A percentile compares a stretch with the other conserved stretches of the same genome.
Conservation (phyloP, 2,888 invertebrate genomes). For the Volucella inflata region DNA sequence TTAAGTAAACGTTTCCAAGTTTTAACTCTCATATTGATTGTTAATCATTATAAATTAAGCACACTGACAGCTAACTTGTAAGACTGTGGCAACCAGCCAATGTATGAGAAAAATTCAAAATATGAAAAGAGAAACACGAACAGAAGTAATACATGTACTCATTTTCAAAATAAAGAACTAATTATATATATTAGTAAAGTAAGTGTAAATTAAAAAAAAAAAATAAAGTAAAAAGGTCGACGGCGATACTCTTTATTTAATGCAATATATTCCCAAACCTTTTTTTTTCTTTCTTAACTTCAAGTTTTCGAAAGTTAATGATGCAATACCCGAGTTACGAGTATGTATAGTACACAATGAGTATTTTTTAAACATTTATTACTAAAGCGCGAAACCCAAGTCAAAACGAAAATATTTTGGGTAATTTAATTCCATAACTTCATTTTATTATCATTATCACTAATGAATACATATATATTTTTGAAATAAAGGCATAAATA, state of each 20-base stretch:
- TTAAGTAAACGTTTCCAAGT: too few species aligned
- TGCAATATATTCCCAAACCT: slow-evolving; percentile 11
- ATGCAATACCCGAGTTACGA: slow-evolving; percentile 4
- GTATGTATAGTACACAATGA: slow-evolving; percentile 25
- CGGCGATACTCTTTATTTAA: slow-evolving; percentile 5
- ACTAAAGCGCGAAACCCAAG: slow-evolving; percentile 21
- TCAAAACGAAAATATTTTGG: slow-evolving; percentile 4
- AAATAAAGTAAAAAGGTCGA: not conserved
- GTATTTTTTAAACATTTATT: slow-evolving; percentile 28
- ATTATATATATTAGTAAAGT: slow-evolving; percentile 36
- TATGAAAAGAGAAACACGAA: not conserved
- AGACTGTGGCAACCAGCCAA: not conserved
- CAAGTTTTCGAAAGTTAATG: slow-evolving; percentile 24
- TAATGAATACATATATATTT: not conserved
- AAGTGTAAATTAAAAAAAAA: slow-evolving; percentile 21
- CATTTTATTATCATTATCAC: slow-evolving; percentile 14
- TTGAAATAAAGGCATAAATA: slow-evolving; percentile 17
- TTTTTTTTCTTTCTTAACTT: not conserved
- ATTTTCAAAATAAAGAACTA: slow-evolving; percentile 18
- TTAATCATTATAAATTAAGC: not conserved
- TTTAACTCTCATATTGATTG: not conserved
- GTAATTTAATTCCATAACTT: slow-evolving; percentile 7
- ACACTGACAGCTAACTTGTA: not conserved
- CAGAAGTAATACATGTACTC: slow-evolving; percentile 1
- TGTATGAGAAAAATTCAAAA: not conserved